These are phyloP conservation scores for Peromyscus melanophrys DNA, from an alignment of 2,797 vertebrate species.

Conservation along the genomic window DNA sequence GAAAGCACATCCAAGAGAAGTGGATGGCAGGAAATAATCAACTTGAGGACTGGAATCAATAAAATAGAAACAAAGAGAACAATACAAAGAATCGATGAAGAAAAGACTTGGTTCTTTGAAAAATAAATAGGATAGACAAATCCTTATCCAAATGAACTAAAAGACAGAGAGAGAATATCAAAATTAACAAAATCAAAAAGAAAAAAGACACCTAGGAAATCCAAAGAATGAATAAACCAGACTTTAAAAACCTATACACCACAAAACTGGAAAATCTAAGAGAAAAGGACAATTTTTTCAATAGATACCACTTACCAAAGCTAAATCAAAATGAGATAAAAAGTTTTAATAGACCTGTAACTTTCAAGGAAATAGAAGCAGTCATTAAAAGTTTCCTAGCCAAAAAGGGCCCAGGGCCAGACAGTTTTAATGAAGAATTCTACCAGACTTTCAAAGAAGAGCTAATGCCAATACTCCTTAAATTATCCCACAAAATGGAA, in stretches of 20 bases:
- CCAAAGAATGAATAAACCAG: not conserved
- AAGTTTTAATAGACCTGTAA: too few relatives aligned
- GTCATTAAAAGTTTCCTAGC: too few relatives aligned
- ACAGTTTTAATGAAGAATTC: too few relatives aligned
- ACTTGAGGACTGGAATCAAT: not conserved
- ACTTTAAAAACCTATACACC: not conserved
- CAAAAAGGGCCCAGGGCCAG: too few relatives aligned
- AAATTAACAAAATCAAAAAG: not conserved
- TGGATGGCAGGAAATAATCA: not conserved
- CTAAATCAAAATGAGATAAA: not conserved
- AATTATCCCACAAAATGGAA: too few relatives aligned
- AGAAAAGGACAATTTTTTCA: not conserved
- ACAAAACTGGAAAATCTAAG: not conserved
- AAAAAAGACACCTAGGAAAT: not conserved
- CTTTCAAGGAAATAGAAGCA: too few relatives aligned
- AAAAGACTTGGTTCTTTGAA: too few relatives aligned
- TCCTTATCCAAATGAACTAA: too few relatives aligned
- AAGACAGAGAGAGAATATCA: not conserved
- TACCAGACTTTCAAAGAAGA: too few relatives aligned
- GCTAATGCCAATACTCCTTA: too few relatives aligned
- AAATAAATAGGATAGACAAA: too few relatives aligned
- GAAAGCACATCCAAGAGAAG: not conserved
- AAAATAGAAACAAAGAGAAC: not conserved
- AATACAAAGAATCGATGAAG: not conserved
- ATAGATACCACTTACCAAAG: not conserved